Evolutionary conservation across 37 sponge, comb jelly and placozoan species (phyloP), one percentile per base, ranked within the genome.

Genomic region (Crambe crambe): DNA sequence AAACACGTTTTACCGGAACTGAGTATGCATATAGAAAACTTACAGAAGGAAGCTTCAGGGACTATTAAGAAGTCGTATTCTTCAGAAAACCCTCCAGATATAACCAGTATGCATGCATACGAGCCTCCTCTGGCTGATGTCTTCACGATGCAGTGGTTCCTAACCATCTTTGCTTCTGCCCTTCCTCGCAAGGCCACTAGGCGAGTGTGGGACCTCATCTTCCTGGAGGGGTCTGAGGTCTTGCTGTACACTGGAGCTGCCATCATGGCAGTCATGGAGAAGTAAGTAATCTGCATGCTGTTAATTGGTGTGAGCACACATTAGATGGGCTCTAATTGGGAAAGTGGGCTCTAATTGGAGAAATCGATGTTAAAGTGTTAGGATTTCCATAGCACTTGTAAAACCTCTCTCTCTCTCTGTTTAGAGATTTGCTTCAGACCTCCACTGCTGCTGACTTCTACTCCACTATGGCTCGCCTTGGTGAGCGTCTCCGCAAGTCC

Each of bases 91-190:
- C 61, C 80, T 47, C 86, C 93, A 0, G 85, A 72, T n/a, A 30
- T 35, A 0, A 57, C 78, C 54, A 80, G 84, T 66, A 40, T 82
- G 23, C 40, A 35, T 20, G 72, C 87, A 10, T 93, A 88, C 58
- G 97, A 97, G 64, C 97, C 97, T 1, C 97, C 97, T 0, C 76
- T 97, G 42, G 85, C 86, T 1, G 89, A 97, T 69, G 89, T 91
- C 29, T 93, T 97, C 67, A 87, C 95, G 0, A 81, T 97, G 81
- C 97, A 91, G 85, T 97, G 97, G 97, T 93, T 97, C 65, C 89
- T 94, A 17, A 91, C 92, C 1, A 67, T 93, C 42, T 94, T 91
- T 68, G 91, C 95, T 41, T 85, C 85, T 40, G 75, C 88, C 23
- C 87, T 97, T 0, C 94, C 89, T 10, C 74, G 56, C 38, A 81